These are phyloP conservation scores for Drepana falcataria DNA, from an alignment of 2,888 invertebrate species.

Conservation along the genomic window DNA sequence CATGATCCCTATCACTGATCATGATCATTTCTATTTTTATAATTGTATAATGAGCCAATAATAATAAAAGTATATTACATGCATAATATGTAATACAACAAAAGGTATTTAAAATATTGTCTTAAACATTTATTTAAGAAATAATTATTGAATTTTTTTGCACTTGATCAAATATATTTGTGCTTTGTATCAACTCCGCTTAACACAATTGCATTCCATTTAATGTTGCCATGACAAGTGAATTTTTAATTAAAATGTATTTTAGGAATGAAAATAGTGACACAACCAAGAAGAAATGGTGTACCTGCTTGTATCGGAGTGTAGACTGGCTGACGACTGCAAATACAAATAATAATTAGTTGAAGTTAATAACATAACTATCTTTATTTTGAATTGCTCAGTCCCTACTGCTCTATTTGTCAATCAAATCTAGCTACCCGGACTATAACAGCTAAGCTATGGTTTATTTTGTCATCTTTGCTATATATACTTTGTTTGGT, in stretches of 20 bases:
- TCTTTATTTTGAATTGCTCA: neutral
- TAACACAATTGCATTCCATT: too few species aligned
- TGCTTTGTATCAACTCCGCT: neutral
- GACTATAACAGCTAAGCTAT: slow-evolving; percentile 32
- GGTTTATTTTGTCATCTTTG: slow-evolving; percentile 20
- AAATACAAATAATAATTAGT: neutral
- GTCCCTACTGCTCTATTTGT: neutral
- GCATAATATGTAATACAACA: too few species aligned
- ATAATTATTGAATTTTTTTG: too few species aligned
- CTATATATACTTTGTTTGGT: slow-evolving; percentile 21
- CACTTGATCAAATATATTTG: too few species aligned
- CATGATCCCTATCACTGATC: too few species aligned
- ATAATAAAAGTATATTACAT: too few species aligned
- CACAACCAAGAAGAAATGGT: too few species aligned
- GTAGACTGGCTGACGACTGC: neutral
- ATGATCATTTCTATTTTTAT: too few species aligned
- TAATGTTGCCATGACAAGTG: neutral
- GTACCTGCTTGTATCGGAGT: too few species aligned
- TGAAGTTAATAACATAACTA: neutral
- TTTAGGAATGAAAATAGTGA: too few species aligned
- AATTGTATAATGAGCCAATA: too few species aligned
- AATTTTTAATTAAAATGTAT: neutral
- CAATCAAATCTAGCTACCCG: slow-evolving; percentile 10
- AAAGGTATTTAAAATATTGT: too few species aligned
- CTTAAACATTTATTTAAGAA: neutral